phyloP scores from a whole-genome alignment of 2,888 invertebrate genomes.

The Zygothrica quintamaculata region DNA sequence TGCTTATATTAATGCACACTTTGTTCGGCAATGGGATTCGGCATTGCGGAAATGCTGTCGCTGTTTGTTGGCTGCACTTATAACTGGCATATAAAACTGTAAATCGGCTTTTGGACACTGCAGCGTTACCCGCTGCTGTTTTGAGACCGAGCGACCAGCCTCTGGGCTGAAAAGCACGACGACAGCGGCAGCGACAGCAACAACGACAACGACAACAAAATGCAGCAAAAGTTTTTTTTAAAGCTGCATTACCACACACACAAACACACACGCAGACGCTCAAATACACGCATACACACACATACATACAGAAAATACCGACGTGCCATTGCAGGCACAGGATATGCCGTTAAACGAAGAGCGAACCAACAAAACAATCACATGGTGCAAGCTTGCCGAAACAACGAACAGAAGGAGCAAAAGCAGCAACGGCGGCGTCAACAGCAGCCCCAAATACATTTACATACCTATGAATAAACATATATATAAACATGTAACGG shows the following conservation, averaged over 20 bases:
- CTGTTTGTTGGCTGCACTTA: constrained; percentile 74
- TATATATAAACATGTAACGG: constrained; percentile 37
- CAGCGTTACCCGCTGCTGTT: constrained; percentile 60
- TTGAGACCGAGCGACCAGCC: constrained; percentile 76
- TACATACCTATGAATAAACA: neutral
- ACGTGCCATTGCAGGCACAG: constrained; percentile 40
- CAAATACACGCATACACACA: constrained; percentile 13
- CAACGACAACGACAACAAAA: constrained; percentile 64
- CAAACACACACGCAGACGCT: constrained; percentile 11
- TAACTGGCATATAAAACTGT: constrained; percentile 79
- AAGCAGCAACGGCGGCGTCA: constrained; percentile 24
- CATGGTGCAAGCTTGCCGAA: constrained; percentile 71
- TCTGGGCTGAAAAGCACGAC: constrained; percentile 77
- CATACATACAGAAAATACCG: constrained; percentile 3
- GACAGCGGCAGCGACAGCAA: constrained; percentile 50
- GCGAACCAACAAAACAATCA: constrained; percentile 74
- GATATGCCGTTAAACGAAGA: constrained; percentile 55
- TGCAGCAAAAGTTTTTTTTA: constrained; percentile 68
- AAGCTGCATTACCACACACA: constrained; percentile 47
- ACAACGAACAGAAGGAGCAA: constrained; percentile 33
- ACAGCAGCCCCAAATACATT: constrained; percentile 38
- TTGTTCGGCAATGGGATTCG: constrained; percentile 28
- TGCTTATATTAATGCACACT: constrained; percentile 26
- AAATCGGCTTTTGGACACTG: constrained; percentile 79
- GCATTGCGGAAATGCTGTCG: constrained; percentile 72